A percentile compares a stretch with the other conserved stretches of the same genome.
phyloP scores from a whole-genome alignment of 2,888 invertebrate genomes.

The Hermodice carunculata region DNA sequence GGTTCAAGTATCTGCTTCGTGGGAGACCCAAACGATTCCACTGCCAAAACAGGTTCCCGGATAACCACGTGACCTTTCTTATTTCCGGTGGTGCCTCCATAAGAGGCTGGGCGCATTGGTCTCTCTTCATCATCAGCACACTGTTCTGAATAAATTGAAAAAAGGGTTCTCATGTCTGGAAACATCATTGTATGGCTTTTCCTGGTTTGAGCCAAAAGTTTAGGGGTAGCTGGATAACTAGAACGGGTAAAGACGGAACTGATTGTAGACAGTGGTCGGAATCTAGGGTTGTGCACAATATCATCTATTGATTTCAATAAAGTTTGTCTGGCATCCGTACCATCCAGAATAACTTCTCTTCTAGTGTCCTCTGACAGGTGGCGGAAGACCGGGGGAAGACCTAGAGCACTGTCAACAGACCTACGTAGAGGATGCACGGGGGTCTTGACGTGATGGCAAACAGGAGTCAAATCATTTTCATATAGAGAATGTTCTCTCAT shows the following conservation, averaged over 20 bases:
- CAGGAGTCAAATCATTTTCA: conserved; percentile 36
- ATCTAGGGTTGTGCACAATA: neutral
- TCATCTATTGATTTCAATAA: conserved; percentile 22
- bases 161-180: conserved; percentile 53
- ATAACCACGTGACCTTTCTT: no score
- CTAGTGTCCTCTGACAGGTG: conserved; percentile 22
- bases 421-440: conserved; percentile 40
- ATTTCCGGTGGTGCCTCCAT: no score
- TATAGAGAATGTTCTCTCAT: conserved; percentile 58
- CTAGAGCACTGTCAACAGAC: conserved; percentile 41
- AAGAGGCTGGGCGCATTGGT: no score
- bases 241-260: conserved; percentile 44
- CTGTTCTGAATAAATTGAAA: conserved; percentile 61
- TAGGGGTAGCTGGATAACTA: conserved; percentile 51
- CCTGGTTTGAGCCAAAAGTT: conserved; percentile 48
- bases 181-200: conserved; percentile 38
- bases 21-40: no score
- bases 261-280: conserved; percentile 5
- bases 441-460: conserved; percentile 47
- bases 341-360: conserved; percentile 20
- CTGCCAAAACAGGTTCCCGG: no score
- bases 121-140: no score
- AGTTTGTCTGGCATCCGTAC: conserved; percentile 17
- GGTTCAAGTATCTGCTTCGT: no score
- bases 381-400: conserved; percentile 41